Percentiles rank a stretch among this genome's conserved stretches.
Conservation (phyloP, 2,797 vertebrate genomes). For the Acanthurus leucopareius region DNA sequence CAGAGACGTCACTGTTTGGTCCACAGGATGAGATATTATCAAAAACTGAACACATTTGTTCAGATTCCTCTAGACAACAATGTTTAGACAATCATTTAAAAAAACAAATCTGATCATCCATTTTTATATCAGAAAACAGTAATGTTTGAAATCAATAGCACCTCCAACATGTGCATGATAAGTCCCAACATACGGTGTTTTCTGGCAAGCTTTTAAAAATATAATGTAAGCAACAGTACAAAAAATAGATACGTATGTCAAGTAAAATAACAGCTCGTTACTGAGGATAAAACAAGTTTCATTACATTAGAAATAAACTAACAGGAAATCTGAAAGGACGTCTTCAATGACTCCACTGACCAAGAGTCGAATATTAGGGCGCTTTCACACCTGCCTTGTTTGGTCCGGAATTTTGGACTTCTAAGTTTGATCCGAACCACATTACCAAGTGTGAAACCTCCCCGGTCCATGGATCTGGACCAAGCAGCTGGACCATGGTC, state of each 20-base stretch:
- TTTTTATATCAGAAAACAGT: no score
- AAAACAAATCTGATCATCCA: not conserved
- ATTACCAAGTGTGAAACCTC: no score
- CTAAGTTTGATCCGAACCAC: no score
- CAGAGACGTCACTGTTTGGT: not conserved
- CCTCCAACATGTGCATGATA: conserved; percentile 1
- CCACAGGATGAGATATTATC: not conserved
- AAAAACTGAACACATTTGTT: not conserved
- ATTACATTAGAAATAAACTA: conserved; percentile 2
- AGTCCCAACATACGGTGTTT: conserved; percentile 30
- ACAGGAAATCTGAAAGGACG: not conserved
- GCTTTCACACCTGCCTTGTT: no score
- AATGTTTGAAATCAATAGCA: not conserved
- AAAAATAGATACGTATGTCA: conserved; percentile 20
- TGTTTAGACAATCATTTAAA: no score
- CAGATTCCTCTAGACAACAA: not conserved
- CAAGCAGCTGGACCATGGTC: no score
- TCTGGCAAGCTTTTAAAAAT: conserved; percentile 14
- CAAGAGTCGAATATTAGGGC: not conserved
- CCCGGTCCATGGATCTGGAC: no score
- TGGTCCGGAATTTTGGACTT: no score
- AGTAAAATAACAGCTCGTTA: conserved; percentile 37
- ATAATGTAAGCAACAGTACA: conserved; percentile 19
- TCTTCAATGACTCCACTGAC: conserved; percentile 10
- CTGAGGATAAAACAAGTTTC: not conserved